A percentile compares a stretch with the other conserved stretches of the same genome.
These are phyloP conservation scores for Temnothorax unifasciatus DNA, from an alignment of 2,888 invertebrate species.

Conservation along the genomic window DNA sequence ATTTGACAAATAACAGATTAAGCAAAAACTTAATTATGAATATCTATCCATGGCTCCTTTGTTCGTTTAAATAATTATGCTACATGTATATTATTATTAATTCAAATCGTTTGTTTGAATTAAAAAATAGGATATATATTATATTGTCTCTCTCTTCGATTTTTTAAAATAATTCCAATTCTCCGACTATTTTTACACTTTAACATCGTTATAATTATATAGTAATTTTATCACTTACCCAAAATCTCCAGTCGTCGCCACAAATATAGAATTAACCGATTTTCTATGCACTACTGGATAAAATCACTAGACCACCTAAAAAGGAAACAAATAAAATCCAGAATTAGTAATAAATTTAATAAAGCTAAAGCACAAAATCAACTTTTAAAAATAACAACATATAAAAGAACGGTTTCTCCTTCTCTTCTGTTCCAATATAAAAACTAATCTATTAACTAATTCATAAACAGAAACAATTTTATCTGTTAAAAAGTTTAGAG, in stretches of 20 bases:
- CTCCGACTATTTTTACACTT: not conserved
- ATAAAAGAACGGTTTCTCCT: not conserved
- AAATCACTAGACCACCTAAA: not conserved
- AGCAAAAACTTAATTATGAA: not conserved
- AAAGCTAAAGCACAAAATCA: not conserved
- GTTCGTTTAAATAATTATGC: not conserved
- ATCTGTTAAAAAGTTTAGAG: not conserved
- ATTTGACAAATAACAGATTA: not conserved
- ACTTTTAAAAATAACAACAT: not conserved
- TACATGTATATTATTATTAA: not conserved
- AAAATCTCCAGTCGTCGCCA: not conserved
- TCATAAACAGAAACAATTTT: not conserved
- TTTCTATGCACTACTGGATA: not conserved
- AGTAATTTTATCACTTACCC: not conserved
- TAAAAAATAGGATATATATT: not conserved
- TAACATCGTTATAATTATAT: not conserved
- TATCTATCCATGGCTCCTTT: not conserved
- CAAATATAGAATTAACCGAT: not conserved
- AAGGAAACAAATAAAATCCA: not conserved
- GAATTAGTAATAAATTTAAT: slow-evolving; percentile 16
- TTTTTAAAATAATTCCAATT: not conserved
- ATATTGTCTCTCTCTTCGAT: not conserved
- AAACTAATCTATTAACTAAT: not conserved
- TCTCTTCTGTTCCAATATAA: not conserved
- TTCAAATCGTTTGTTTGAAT: not conserved